Conservation (phyloP, 2,113 vertebrate species). For the Corythoichthys haematopterus region DNA sequence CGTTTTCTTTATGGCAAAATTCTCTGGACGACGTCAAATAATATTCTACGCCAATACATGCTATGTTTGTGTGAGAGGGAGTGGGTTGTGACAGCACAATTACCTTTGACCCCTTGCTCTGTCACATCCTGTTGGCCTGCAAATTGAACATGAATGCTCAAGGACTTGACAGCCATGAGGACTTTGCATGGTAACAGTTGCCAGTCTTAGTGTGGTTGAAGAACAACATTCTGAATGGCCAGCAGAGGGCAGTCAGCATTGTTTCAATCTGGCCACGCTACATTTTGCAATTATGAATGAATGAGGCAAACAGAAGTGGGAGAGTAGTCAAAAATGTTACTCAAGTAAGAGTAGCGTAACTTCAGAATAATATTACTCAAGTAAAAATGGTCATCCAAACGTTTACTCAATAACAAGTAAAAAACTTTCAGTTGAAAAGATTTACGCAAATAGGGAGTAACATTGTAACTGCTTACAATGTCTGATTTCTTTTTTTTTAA, state of each 20-base stretch:
- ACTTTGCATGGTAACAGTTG: constrained; percentile 57
- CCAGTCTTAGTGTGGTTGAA: not conserved
- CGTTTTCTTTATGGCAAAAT: constrained; percentile 1
- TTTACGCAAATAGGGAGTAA: too few relatives aligned
- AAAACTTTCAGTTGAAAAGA: too few relatives aligned
- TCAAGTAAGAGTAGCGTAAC: too few relatives aligned
- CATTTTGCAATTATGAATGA: too few relatives aligned
- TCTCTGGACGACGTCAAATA: constrained; percentile 18
- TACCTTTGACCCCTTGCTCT: constrained; percentile 63
- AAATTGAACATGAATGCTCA: constrained; percentile 16
- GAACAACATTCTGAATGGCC: not conserved
- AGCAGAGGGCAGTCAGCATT: constrained; percentile 30
- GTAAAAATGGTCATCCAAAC: too few relatives aligned
- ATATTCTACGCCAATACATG: constrained; percentile 26
- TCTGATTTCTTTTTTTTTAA: too few relatives aligned
- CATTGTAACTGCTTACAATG: too few relatives aligned
- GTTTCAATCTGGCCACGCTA: too few relatives aligned
- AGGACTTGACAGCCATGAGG: constrained; percentile 48
- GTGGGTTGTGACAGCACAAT: constrained; percentile 60
- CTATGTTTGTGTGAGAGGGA: constrained; percentile 35
- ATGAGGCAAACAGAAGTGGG: too few relatives aligned
- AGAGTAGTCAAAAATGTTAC: too few relatives aligned
- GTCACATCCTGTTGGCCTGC: constrained; percentile 59
- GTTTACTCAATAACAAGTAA: too few relatives aligned
- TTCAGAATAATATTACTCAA: too few relatives aligned